These are phyloP conservation scores for Trichogramma evanescens DNA, from an alignment of 2,888 invertebrate genomes.

Conservation along the genomic window DNA sequence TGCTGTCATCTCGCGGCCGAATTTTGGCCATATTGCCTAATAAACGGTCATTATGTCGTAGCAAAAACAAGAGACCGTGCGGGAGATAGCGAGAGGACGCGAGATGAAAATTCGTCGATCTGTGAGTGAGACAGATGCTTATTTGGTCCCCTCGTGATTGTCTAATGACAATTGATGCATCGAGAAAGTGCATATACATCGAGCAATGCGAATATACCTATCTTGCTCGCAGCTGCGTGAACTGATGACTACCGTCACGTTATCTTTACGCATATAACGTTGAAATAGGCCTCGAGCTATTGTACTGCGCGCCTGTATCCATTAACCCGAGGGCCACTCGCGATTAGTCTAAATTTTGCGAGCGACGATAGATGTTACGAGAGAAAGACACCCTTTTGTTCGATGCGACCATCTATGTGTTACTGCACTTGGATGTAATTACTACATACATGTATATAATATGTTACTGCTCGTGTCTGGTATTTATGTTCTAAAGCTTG, in stretches of 20 bases:
- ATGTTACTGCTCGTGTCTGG: too few species aligned
- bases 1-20: too few species aligned
- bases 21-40: too few species aligned
- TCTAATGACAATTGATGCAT: slow-evolving; percentile 45
- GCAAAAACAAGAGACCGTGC: neutral
- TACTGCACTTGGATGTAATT: too few species aligned
- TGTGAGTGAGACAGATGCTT: slow-evolving; percentile 7
- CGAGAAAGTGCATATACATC: slow-evolving; percentile 32
- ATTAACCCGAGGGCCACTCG: neutral
- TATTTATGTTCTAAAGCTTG: too few species aligned
- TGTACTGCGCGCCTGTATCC: too few species aligned
- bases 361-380: neutral
- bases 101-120: slow-evolving; percentile 3
- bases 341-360: slow-evolving; percentile 22
- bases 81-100: slow-evolving; percentile 1
- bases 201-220: too few species aligned
- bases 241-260: neutral
- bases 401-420: too few species aligned
- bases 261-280: slow-evolving; percentile 9
- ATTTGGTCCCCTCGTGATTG: slow-evolving; percentile 6
- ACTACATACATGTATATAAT: too few species aligned
- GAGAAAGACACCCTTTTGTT: neutral
- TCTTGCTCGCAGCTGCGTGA: too few species aligned
- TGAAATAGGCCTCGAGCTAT: slow-evolving; percentile 12
- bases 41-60: neutral